Percentiles rank a stretch among this genome's conserved stretches.
Evolutionary conservation across 2,797 vertebrate species (phyloP).

Genomic region (Rallus crepitans): DNA sequence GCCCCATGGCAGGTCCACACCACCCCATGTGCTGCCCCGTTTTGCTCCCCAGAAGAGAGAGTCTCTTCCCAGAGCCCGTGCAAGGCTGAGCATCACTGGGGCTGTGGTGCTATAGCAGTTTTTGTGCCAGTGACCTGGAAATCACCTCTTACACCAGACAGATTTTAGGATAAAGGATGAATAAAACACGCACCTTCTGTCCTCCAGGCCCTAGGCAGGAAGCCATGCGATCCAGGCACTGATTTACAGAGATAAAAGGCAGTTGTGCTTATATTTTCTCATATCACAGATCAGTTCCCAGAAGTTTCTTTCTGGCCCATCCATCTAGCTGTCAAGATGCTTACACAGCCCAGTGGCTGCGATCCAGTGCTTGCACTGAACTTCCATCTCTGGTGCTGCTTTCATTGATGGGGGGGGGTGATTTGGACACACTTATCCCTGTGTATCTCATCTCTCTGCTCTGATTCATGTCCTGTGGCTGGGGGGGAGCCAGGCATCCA

Average conservation of each 20-base stretch:
- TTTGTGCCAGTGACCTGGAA: background rate
- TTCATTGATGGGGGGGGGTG: background rate
- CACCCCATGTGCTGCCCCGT: too few species aligned
- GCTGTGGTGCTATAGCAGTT: background rate
- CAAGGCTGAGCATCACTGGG: background rate
- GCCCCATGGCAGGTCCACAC: rapidly evolving
- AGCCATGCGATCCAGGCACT: background rate
- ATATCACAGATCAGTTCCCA: background rate
- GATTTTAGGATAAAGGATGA: background rate
- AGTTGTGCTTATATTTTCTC: background rate
- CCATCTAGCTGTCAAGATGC: background rate
- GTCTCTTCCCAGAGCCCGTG: background rate
- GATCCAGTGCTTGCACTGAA: background rate
- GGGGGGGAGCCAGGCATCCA: background rate
- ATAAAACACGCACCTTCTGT: background rate
- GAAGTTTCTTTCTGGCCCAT: background rate
- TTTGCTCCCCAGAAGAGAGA: background rate
- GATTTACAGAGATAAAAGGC: background rate
- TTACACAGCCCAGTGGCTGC: background rate
- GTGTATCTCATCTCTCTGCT: background rate
- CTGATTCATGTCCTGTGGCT: background rate
- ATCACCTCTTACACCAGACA: background rate
- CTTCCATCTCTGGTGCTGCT: background rate
- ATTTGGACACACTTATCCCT: background rate
- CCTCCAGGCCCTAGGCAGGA: background rate